Percentiles rank a stretch among this genome's conserved stretches.
phyloP scores from a whole-genome alignment of 1,140 invertebrate species.

The Zaprionus capensis region DNA sequence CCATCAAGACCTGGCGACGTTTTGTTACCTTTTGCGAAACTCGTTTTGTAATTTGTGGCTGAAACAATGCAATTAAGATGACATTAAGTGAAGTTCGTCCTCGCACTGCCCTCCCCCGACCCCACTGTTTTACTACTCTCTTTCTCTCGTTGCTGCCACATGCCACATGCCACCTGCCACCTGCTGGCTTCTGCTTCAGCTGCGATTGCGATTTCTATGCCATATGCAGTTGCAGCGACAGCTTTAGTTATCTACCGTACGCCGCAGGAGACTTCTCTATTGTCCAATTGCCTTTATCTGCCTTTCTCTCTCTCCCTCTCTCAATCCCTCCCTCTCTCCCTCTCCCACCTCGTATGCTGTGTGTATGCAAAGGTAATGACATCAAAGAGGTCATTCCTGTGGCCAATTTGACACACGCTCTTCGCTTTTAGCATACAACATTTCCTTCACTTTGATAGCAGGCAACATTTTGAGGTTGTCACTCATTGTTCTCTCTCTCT shows the following conservation, averaged over 20 bases:
- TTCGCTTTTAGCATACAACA: not conserved
- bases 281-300: slow-evolving; percentile 7
- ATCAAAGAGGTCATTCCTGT: slow-evolving; percentile 47
- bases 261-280: slow-evolving; percentile 13
- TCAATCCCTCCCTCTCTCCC: not conserved
- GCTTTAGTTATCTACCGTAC: not conserved
- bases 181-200: not conserved
- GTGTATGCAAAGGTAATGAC: slow-evolving; percentile 35
- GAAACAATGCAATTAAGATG: slow-evolving; percentile 81
- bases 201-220: slow-evolving; percentile 26
- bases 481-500: not conserved
- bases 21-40: slow-evolving; percentile 74
- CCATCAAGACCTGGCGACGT: slow-evolving; percentile 54
- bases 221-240: slow-evolving; percentile 16
- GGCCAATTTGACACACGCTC: slow-evolving; percentile 38
- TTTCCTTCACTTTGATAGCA: slow-evolving; percentile 11
- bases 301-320: not conserved
- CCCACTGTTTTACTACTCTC: not conserved
- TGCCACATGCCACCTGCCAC: slow-evolving; percentile 19
- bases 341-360: not conserved
- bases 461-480: slow-evolving; percentile 11
- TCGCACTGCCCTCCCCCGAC: not conserved
- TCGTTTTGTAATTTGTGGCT: slow-evolving; percentile 81
- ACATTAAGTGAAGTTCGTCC: slow-evolving; percentile 75
- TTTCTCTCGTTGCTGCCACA: not conserved